A percentile compares a stretch with the other conserved stretches of the same genome.
Conservation (phyloP, 2,797 vertebrate species). For the Neosalanx taihuensis region DNA sequence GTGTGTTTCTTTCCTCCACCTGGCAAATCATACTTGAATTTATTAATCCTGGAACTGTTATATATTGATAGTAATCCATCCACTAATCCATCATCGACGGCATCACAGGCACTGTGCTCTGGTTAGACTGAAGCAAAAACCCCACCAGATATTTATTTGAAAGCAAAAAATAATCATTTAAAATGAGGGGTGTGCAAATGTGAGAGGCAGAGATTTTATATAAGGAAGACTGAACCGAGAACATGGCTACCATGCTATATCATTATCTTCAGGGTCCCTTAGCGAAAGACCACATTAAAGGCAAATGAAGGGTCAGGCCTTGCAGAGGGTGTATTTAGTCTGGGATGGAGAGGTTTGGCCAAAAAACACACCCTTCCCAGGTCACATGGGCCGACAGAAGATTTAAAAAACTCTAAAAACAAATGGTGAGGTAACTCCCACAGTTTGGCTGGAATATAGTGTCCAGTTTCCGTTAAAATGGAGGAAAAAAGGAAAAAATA, state of each 20-base stretch:
- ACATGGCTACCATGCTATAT: slow-evolving; percentile 65
- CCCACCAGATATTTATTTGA: too few species aligned
- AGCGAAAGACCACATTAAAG: slow-evolving; percentile 78
- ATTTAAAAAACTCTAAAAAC: slow-evolving; percentile 65
- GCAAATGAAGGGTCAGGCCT: slow-evolving; percentile 77
- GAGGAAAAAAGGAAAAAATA: slow-evolving; percentile 22
- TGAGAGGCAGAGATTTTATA: slow-evolving; percentile 59
- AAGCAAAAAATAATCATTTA: not conserved
- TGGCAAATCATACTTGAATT: slow-evolving; percentile 45
- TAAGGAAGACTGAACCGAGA: slow-evolving; percentile 61
- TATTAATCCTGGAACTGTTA: slow-evolving; percentile 39
- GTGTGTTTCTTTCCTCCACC: slow-evolving; percentile 23
- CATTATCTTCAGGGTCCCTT: slow-evolving; percentile 70
- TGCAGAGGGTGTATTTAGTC: slow-evolving; percentile 79
- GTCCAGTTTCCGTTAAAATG: slow-evolving; percentile 19
- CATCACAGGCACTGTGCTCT: too few species aligned
- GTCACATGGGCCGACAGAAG: slow-evolving; percentile 58
- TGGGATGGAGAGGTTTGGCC: slow-evolving; percentile 65
- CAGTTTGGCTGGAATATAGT: slow-evolving; percentile 49
- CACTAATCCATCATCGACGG: too few species aligned
- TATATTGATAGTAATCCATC: too few species aligned
- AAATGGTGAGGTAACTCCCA: slow-evolving; percentile 48
- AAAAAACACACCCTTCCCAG: slow-evolving; percentile 68
- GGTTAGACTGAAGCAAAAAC: too few species aligned
- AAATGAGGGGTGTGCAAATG: slow-evolving; percentile 22